Percentiles rank a stretch among this genome's conserved stretches.
These are phyloP conservation scores for Sarcophaga peregrina DNA, from an alignment of 1,140 invertebrate genomes.

Conservation along the genomic window DNA sequence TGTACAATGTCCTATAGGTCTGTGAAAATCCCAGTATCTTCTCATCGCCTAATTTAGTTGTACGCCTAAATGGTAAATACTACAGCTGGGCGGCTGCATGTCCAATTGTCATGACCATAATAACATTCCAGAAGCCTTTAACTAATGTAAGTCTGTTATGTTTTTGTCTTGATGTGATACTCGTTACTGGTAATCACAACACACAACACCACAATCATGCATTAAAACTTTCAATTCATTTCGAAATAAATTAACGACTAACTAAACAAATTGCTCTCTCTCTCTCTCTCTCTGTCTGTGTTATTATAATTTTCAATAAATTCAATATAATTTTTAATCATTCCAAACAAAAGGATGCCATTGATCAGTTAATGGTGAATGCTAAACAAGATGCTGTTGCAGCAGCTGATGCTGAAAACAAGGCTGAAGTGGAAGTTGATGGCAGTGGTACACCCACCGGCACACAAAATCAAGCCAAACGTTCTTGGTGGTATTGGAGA, in stretches of 20 bases:
- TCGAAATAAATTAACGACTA: not conserved
- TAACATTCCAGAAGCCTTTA: conserved; percentile 85
- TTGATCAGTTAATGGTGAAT: conserved; percentile 60
- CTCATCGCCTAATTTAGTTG: conserved; percentile 86
- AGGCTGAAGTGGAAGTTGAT: conserved; percentile 49
- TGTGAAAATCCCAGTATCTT: conserved; percentile 82
- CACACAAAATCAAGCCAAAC: conserved; percentile 60
- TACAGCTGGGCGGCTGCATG: conserved; percentile 90
- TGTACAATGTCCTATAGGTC: conserved; percentile 69
- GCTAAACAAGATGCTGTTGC: conserved; percentile 39
- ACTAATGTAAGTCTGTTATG: conserved; percentile 58
- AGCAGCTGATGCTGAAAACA: conserved; percentile 52
- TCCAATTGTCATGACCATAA: conserved; percentile 85
- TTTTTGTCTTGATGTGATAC: conserved; percentile 12
- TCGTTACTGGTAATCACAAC: not conserved
- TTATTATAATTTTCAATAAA: not conserved
- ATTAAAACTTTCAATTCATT: not conserved
- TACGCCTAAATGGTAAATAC: conserved; percentile 87
- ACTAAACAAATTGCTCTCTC: not conserved
- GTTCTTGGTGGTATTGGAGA: conserved; percentile 82
- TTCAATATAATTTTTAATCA: not conserved
- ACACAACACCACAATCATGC: not conserved
- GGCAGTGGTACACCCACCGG: conserved; percentile 49
- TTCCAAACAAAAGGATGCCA: conserved; percentile 53
- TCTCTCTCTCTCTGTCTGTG: not conserved